Evolutionary conservation across 2,797 vertebrate species (phyloP).

Genomic region (Lepilemur ruficaudatus): DNA sequence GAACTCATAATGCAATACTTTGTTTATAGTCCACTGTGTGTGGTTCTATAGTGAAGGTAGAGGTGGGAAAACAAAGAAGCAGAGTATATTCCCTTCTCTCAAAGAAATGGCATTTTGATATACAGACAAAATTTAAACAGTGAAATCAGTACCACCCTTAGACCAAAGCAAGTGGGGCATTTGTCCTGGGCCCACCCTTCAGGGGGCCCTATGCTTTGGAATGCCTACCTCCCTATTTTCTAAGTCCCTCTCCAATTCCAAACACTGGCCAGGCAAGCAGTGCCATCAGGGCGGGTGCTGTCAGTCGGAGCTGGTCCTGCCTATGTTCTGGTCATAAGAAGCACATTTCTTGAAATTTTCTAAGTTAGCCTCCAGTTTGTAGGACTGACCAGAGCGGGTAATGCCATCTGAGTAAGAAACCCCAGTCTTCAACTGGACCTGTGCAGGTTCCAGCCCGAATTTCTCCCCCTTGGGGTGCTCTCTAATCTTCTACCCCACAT

Average conservation of each 20-base stretch:
- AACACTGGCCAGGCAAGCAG: neutral
- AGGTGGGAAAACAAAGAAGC: neutral
- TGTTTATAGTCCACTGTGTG: neutral
- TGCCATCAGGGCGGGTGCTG: neutral
- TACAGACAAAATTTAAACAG: slow-evolving; percentile 28
- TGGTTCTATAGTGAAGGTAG: neutral
- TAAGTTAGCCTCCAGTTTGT: neutral
- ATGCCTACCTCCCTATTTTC: neutral
- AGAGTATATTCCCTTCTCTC: neutral
- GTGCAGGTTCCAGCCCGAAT: neutral
- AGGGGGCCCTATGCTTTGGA: neutral
- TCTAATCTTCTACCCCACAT: neutral
- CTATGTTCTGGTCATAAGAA: neutral
- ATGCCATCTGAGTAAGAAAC: neutral
- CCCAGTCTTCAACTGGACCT: neutral
- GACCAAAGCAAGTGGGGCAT: neutral
- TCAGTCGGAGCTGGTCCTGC: neutral
- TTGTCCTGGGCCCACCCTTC: neutral
- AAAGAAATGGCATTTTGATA: slow-evolving; percentile 13
- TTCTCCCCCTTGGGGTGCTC: neutral
- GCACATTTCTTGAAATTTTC: neutral
- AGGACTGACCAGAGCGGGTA: neutral
- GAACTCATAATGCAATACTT: neutral
- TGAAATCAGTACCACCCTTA: slow-evolving; percentile 12
- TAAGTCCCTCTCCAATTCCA: neutral